Percentiles rank a stretch among this genome's conserved stretches.
These are phyloP conservation scores for Anisognathus igniventris DNA, from an alignment of 2,797 vertebrate species.

Conservation along the genomic window DNA sequence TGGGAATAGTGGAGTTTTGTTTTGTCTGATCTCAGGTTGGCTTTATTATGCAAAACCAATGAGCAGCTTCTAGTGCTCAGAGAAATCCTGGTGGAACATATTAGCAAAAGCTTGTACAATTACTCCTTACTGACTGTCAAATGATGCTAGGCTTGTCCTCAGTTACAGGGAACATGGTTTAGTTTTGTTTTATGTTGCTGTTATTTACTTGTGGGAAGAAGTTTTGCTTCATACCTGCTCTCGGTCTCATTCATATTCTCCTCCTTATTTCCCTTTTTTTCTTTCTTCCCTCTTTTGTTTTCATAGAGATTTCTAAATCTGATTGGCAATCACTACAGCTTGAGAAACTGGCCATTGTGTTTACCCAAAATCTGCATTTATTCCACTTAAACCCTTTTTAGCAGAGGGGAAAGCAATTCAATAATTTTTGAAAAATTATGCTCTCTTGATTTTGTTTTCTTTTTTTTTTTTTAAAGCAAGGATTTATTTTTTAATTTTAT, in stretches of 20 bases:
- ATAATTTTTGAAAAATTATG: constrained; percentile 59
- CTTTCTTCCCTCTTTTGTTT: neutral
- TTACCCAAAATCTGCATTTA: constrained; percentile 59
- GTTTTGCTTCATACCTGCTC: constrained; percentile 10
- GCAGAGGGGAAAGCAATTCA: neutral
- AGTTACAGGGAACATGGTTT: neutral
- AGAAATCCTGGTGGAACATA: constrained; percentile 58
- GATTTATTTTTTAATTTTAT: constrained; percentile 4
- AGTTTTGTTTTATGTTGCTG: neutral
- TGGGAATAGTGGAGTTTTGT: constrained; percentile 70
- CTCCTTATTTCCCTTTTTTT: neutral
- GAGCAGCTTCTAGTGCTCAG: constrained; percentile 34
- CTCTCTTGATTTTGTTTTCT: neutral
- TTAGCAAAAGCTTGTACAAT: constrained; percentile 49
- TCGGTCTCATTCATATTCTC: constrained; percentile 12
- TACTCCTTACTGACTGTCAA: constrained; percentile 58
- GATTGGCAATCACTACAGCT: neutral
- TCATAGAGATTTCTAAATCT: neutral
- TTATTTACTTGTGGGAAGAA: constrained; percentile 16
- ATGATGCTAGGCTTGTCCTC: neutral
- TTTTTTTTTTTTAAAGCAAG: neutral
- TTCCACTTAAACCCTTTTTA: constrained; percentile 57
- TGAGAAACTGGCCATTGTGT: constrained; percentile 43
- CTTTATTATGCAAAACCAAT: constrained; percentile 56
- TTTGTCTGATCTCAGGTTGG: constrained; percentile 67